Evolutionary conservation across 2,797 vertebrate genomes (phyloP), one percentile per base, ranked within the genome.

Genomic region (Falco naumanni): DNA sequence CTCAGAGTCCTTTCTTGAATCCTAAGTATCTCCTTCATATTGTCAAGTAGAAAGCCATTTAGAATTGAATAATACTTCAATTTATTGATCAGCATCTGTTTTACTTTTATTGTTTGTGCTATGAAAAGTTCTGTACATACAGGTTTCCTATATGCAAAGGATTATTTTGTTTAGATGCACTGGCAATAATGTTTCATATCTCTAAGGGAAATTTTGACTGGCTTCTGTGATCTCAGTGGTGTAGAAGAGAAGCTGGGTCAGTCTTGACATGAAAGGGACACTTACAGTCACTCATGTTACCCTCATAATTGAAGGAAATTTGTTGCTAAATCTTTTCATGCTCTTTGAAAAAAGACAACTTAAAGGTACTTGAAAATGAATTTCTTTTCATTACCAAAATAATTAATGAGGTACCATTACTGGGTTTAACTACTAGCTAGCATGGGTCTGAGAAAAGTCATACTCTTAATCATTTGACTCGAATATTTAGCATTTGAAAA

Each of bases 21-120:
- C 47, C 31, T 6, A 91, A 89, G 64, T 41, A 81, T 93, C 84
- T 95, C 89, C 72, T 85, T 87, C n/a, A 79, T 90, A 90, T 95
- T 91, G 8, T 47, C 1, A 14, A 76, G 60, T 69, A 72, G 31
- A 95, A 89, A 80, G n/a, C 21, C 29, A 81, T 81, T 78, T 85
- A 59, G 19, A 92, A 53, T 64, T 56, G 29, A 79, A 61, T 56
- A 92, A 84, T 63, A 77, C 24, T 66, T 79, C 20, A 39, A 50
- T 94, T 59, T 79, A 70, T 79, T 80, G 66, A 92, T 82, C 59
- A 65, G 21, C 7, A 33, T 39, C 56, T 77, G 33, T 9, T 86
- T 92, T 70, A 53, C n/a, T 66, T 61, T 24, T 85, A 39, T 77
- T 66, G 66, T 50, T 65, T 70, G 20, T 45, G 19, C 33, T 29